A percentile compares a stretch with the other conserved stretches of the same genome.
phyloP scores from a whole-genome alignment of 2,888 invertebrate species.

The Acanthosepion pharaonis region DNA sequence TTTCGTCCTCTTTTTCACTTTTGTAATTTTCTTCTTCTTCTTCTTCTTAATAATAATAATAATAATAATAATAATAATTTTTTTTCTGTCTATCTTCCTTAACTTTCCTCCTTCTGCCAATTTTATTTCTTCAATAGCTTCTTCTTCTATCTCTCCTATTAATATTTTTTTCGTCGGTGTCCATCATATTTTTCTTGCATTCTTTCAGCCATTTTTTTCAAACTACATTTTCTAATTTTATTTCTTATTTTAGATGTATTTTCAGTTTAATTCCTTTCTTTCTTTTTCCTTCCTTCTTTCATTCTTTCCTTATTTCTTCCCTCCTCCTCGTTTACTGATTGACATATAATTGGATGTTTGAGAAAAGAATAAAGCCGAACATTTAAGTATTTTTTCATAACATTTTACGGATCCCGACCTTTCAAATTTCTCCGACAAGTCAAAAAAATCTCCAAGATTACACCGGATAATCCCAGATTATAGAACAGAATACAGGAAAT shows the following conservation, averaged over 20 bases:
- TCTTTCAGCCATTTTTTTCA: too few relatives aligned
- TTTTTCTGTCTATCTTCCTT: too few relatives aligned
- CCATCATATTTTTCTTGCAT: too few relatives aligned
- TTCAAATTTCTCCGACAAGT: neutral
- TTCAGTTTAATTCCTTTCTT: neutral
- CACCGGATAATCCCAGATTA: neutral
- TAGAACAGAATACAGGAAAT: neutral
- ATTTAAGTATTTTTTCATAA: neutral
- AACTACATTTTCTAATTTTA: too few relatives aligned
- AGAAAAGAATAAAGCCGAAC: neutral
- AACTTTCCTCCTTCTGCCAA: neutral
- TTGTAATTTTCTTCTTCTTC: too few relatives aligned
- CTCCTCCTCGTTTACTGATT: neutral
- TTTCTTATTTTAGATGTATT: too few relatives aligned
- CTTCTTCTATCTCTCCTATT: too few relatives aligned
- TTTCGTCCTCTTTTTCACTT: neutral
- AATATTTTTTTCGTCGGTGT: too few relatives aligned
- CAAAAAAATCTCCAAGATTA: neutral
- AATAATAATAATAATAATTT: too few relatives aligned
- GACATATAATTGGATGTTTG: neutral
- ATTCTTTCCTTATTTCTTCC: neutral
- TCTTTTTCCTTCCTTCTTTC: neutral
- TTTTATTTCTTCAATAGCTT: neutral
- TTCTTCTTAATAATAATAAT: too few relatives aligned
- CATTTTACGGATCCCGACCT: neutral